Conservation (phyloP, 2,113 vertebrate species). For the Abramis brama region DNA sequence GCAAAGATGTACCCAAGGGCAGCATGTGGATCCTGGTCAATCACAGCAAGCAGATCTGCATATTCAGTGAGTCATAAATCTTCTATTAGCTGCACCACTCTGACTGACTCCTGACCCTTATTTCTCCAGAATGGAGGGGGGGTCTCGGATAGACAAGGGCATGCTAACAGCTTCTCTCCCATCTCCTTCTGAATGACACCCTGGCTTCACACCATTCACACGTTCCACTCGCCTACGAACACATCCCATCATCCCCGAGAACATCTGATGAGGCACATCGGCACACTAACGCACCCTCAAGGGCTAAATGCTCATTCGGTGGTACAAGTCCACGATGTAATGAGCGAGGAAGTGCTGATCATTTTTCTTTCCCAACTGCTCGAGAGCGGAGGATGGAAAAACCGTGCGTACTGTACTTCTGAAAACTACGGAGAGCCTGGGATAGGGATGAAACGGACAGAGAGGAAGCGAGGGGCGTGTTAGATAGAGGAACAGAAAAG, state of each 20-base stretch:
- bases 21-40: conserved; percentile 76
- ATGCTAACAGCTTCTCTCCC: conserved; percentile 64
- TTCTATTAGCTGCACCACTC: conserved; percentile 76
- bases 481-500: conserved; percentile 6
- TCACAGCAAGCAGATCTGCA: conserved; percentile 75
- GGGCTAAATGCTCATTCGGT: conserved; percentile 23
- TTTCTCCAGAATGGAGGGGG: conserved; percentile 71
- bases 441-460: conserved; percentile 22
- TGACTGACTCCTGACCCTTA: conserved; percentile 76
- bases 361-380: conserved; percentile 38
- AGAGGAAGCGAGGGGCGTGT: background rate
- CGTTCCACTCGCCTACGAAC: background rate
- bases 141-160: conserved; percentile 66
- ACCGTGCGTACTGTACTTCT: background rate
- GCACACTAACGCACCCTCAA: conserved; percentile 21
- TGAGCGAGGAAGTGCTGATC: conserved; percentile 32
- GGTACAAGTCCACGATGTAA: conserved; percentile 35
- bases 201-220: conserved; percentile 28
- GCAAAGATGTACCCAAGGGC: conserved; percentile 76
- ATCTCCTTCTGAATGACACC: conserved; percentile 30
- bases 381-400: conserved; percentile 23
- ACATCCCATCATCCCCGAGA: conserved; percentile 17
- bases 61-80: conserved; percentile 82
- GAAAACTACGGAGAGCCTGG: conserved; percentile 36
- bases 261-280: conserved; percentile 32